A percentile compares a stretch with the other conserved stretches of the same genome.
phyloP scores from a whole-genome alignment of 2,888 invertebrate genomes.

The Campoplex capitator region DNA sequence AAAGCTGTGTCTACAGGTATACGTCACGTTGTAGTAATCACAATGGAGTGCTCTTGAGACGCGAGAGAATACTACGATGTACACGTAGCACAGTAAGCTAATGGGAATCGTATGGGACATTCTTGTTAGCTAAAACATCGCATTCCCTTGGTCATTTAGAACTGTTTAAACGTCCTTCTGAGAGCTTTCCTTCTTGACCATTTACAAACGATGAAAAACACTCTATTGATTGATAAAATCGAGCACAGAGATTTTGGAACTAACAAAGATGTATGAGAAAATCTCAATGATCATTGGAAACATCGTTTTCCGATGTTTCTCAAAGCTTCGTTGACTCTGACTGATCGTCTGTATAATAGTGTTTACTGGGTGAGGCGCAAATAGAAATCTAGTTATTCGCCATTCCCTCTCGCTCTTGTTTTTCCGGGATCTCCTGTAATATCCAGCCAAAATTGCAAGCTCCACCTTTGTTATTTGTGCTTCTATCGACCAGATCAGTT shows the following conservation, averaged over 20 bases:
- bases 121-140: slow-evolving; percentile 8
- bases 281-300: neutral
- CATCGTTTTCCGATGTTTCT: neutral
- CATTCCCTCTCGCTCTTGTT: neutral
- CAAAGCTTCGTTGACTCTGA: neutral
- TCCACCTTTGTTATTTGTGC: slow-evolving; percentile 17
- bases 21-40: slow-evolving; percentile 29
- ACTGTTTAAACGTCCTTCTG: neutral
- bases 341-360: neutral
- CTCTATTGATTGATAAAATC: too few relatives aligned
- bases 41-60: slow-evolving; percentile 46
- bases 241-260: neutral
- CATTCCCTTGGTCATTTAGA: slow-evolving; percentile 2
- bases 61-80: slow-evolving; percentile 22
- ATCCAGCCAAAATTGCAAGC: neutral
- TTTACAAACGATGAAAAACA: neutral
- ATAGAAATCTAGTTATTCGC: neutral
- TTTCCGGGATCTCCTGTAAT: neutral
- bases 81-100: slow-evolving; percentile 38
- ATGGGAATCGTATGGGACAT: slow-evolving; percentile 66
- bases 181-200: neutral
- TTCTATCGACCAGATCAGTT: slow-evolving; percentile 10
- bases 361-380: neutral
- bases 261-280: too few relatives aligned
- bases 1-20: slow-evolving; percentile 19